Base-by-base conservation (phyloP, 2,797 vertebrate species). In the Cichlasoma orientale region DNA sequence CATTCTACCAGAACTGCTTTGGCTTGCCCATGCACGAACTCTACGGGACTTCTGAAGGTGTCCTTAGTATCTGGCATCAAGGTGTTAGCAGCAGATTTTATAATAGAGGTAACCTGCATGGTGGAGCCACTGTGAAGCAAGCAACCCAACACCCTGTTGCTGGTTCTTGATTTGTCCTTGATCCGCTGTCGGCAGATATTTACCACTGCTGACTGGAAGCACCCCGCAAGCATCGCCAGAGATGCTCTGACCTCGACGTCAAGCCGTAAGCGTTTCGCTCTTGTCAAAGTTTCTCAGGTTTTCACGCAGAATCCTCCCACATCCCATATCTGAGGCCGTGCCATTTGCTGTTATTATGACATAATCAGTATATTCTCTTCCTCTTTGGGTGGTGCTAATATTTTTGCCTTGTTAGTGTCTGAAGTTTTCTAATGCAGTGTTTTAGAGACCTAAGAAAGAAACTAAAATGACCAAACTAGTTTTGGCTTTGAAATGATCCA, bases 21-120 rank as follows among this genome's bases (percentile, higher is more conserved):
- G 63, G 5, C 63, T 10, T 50, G 41, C 25, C 1, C 0, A 3
- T 68, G 25, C 41, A 50, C 3, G 3, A 25, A 68, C 38, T 66
- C 61, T 0, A 41, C 61, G 19, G 41, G 41, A 66, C 41, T 27
- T 27, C 16, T 27, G 61, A 66, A 66, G 23, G 41, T 66, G 23
- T 9, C 61, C 61, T 66, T 66, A 66, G 61, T 19, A 47, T 66
- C 23, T 66, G 38, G 41, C 41, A 66, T 47, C 61, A 66, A 47
- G 5, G 27, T 47, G 38, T 66, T 66, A 27, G 16, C 38, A 66
- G 41, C 25, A n/a, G 41, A 3, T 29, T 52, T 50, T 68, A 29
- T 68, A 68, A 66, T 41, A 47, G 21, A 44, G 44, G 14, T 52
- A 19, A 52, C 50, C 50, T n/a, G 50, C 8, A 8, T 10, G 63